Conservation (phyloP, 2,888 invertebrate species). For the Cryptocephalus moraei region DNA sequence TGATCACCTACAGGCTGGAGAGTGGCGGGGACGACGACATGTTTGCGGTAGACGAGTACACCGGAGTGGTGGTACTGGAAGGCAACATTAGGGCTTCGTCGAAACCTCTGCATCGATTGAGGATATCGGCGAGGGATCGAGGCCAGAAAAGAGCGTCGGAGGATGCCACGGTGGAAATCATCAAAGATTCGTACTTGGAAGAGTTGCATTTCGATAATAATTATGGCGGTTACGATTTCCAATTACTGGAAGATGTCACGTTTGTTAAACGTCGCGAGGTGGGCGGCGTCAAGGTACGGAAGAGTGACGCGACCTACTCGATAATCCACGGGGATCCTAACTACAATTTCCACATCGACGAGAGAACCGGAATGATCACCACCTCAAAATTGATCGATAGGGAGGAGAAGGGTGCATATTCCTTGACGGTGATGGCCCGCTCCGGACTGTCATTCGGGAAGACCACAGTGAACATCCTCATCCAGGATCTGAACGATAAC, state of each 20-base stretch:
- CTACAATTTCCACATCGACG: slow-evolving; percentile 70
- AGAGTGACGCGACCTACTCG: slow-evolving; percentile 47
- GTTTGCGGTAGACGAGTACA: slow-evolving; percentile 69
- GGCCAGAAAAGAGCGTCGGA: slow-evolving; percentile 63
- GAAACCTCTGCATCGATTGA: slow-evolving; percentile 61
- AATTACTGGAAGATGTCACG: slow-evolving; percentile 58
- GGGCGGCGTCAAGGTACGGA: slow-evolving; percentile 59
- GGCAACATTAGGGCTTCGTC: slow-evolving; percentile 52
- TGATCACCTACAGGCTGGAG: slow-evolving; percentile 67
- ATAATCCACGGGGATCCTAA: slow-evolving; percentile 74
- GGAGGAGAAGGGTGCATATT: slow-evolving; percentile 68
- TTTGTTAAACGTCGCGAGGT: slow-evolving; percentile 59
- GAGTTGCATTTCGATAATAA: slow-evolving; percentile 64
- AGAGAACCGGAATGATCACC: slow-evolving; percentile 65
- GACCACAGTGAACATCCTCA: slow-evolving; percentile 67
- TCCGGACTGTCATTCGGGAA: slow-evolving; percentile 66
- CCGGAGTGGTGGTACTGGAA: slow-evolving; percentile 63
- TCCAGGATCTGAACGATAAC: slow-evolving; percentile 87
- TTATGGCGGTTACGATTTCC: slow-evolving; percentile 70
- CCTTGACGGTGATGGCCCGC: slow-evolving; percentile 70
- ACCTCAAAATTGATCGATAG: slow-evolving; percentile 75
- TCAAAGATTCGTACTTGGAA: slow-evolving; percentile 62
- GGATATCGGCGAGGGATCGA: slow-evolving; percentile 70
- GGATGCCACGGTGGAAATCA: slow-evolving; percentile 72
- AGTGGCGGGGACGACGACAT: slow-evolving; percentile 70